Evolutionary conservation across 2,888 invertebrate species (phyloP).

Genomic region (Entomobrya multifasciata): DNA sequence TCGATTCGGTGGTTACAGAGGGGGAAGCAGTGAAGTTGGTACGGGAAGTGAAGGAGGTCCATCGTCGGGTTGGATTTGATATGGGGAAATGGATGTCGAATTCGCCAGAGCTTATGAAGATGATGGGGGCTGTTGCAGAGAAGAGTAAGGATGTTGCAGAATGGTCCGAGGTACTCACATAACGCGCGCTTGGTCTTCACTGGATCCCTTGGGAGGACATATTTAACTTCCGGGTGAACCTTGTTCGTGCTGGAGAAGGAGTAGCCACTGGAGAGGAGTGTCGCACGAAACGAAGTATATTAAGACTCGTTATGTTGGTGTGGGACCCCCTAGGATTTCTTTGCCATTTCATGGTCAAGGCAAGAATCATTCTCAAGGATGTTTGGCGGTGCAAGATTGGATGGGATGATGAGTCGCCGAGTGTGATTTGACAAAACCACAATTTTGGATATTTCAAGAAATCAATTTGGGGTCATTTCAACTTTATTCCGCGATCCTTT

Average conservation of each 20-base stretch:
- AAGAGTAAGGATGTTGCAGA: neutral
- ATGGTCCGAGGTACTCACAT: neutral
- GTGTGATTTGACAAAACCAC: too few relatives aligned
- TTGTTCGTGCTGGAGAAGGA: neutral
- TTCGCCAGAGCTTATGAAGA: neutral
- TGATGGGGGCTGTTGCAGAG: neutral
- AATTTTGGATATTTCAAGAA: too few relatives aligned
- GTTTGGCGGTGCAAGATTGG: neutral
- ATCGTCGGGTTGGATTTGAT: slow-evolving; percentile 41
- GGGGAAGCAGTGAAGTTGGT: neutral
- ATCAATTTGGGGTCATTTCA: too few relatives aligned
- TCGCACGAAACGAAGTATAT: slow-evolving; percentile 25
- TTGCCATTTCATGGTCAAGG: neutral
- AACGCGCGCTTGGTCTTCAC: slow-evolving; percentile 34
- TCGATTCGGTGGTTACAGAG: neutral
- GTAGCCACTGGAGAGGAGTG: neutral
- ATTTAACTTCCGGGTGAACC: slow-evolving; percentile 9
- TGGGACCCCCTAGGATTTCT: slow-evolving; percentile 28
- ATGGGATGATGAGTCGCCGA: neutral
- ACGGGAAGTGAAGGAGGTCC: neutral
- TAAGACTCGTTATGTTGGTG: neutral
- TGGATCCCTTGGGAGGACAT: slow-evolving; percentile 10
- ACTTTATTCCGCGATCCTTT: too few relatives aligned
- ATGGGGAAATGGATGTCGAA: slow-evolving; percentile 51
- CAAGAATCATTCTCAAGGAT: neutral